phyloP scores from a whole-genome alignment of 2,113 vertebrate genomes.

The Ammodytes dubius region DNA sequence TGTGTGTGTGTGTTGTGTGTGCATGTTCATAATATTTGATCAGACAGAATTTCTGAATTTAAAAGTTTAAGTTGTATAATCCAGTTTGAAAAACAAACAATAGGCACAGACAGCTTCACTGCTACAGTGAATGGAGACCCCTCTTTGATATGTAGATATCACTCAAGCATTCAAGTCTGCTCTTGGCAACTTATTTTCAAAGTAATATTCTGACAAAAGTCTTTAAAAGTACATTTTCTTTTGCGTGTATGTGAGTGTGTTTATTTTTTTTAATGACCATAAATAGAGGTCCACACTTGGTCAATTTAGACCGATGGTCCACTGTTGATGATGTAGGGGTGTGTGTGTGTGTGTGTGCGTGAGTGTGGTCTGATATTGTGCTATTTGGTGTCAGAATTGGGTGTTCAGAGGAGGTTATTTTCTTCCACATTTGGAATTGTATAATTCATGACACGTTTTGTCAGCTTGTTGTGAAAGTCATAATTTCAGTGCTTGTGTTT shows the following conservation, averaged over 20 bases:
- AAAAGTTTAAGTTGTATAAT: too few relatives aligned
- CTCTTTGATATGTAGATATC: too few relatives aligned
- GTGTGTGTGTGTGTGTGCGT: neutral
- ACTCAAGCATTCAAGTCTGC: too few relatives aligned
- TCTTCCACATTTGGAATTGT: neutral
- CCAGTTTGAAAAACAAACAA: too few relatives aligned
- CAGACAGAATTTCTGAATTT: too few relatives aligned
- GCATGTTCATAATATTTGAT: neutral
- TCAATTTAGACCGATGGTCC: too few relatives aligned
- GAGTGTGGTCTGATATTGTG: conserved; percentile 4
- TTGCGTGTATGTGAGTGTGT: neutral
- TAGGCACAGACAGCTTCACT: too few relatives aligned
- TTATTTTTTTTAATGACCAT: neutral
- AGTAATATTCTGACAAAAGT: too few relatives aligned
- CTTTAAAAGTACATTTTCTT: too few relatives aligned
- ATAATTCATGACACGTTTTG: neutral
- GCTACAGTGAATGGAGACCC: too few relatives aligned
- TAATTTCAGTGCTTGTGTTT: neutral
- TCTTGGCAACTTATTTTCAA: too few relatives aligned
- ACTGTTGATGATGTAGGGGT: neutral
- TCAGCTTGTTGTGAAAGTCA: conserved; percentile 2
- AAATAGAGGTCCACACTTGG: too few relatives aligned
- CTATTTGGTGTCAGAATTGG: conserved; percentile 10
- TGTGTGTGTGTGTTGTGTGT: neutral
- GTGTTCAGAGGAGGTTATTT: neutral